Conservation (phyloP, 2,888 invertebrate species). For the Eilema griseolum region DNA sequence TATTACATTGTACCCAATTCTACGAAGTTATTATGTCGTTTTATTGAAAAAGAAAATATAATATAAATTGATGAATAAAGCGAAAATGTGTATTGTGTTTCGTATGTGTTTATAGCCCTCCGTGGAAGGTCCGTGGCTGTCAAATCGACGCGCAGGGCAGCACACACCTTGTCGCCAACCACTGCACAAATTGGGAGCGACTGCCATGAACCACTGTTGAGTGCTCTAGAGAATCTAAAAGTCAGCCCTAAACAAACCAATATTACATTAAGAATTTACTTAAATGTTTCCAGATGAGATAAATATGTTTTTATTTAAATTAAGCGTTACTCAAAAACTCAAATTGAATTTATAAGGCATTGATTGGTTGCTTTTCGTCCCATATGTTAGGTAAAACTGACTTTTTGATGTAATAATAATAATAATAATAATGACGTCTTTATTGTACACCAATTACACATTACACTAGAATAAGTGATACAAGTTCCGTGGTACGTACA, state of each 20-base stretch:
- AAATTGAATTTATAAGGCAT: neutral
- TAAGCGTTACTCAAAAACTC: neutral
- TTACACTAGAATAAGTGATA: no score
- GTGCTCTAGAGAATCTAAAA: slow-evolving; percentile 15
- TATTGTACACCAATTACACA: no score
- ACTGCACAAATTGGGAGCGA: slow-evolving; percentile 39
- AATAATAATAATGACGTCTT: no score
- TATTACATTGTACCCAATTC: neutral
- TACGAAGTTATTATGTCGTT: no score
- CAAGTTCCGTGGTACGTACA: no score
- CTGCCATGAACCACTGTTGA: slow-evolving; percentile 25
- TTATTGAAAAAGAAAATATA: neutral
- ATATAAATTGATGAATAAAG: slow-evolving; percentile 5
- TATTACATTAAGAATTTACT: neutral
- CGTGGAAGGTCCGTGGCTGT: slow-evolving; percentile 34
- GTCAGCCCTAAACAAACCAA: neutral
- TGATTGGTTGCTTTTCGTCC: neutral
- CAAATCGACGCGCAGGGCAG: slow-evolving; percentile 31
- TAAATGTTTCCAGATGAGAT: neutral
- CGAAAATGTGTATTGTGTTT: slow-evolving; percentile 3
- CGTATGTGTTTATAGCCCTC: slow-evolving; percentile 20
- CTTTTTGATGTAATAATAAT: no score
- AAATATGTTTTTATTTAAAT: neutral
- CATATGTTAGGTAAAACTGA: neutral
- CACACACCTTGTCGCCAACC: slow-evolving; percentile 37